Evolutionary conservation across 2,797 vertebrate species (phyloP).

Genomic region (Distichodus sexfasciatus): DNA sequence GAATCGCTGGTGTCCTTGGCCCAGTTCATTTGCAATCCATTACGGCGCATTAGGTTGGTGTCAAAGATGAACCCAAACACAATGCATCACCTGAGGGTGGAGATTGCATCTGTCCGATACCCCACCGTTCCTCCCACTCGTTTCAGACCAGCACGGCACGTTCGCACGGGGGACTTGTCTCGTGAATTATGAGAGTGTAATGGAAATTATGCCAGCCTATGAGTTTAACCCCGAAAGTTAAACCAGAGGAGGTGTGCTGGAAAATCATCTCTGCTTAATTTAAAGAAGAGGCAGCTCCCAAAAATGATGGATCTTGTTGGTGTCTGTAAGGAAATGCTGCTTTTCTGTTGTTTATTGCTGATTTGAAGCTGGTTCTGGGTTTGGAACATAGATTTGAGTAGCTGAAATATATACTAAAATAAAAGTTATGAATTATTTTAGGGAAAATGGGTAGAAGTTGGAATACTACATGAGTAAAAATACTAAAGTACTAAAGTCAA

Average conservation of each 20-base stretch:
- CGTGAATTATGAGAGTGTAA: constrained; percentile 3
- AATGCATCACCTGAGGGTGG: constrained; percentile 66
- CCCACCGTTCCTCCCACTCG: constrained; percentile 18
- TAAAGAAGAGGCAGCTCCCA: too few relatives aligned
- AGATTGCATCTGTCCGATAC: constrained; percentile 36
- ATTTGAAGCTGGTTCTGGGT: too few relatives aligned
- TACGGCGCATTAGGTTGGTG: constrained; percentile 73
- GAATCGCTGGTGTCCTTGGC: constrained; percentile 67
- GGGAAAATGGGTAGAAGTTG: too few relatives aligned
- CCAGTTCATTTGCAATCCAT: constrained; percentile 76
- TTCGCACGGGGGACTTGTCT: not conserved
- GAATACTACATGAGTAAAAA: too few relatives aligned
- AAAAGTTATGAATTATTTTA: too few relatives aligned
- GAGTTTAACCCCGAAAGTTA: not conserved
- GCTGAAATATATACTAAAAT: too few relatives aligned
- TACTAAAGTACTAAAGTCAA: too few relatives aligned
- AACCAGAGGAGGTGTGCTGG: not conserved
- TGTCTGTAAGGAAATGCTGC: too few relatives aligned
- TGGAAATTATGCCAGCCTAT: constrained; percentile 1
- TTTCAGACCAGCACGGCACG: not conserved
- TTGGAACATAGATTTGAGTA: too few relatives aligned
- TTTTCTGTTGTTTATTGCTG: too few relatives aligned
- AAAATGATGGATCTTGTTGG: too few relatives aligned
- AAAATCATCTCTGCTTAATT: not conserved
- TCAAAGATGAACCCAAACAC: constrained; percentile 70